A percentile compares a stretch with the other conserved stretches of the same genome.
These are phyloP conservation scores for Melanocharis versteri DNA, from an alignment of 2,113 vertebrate species.

Conservation along the genomic window DNA sequence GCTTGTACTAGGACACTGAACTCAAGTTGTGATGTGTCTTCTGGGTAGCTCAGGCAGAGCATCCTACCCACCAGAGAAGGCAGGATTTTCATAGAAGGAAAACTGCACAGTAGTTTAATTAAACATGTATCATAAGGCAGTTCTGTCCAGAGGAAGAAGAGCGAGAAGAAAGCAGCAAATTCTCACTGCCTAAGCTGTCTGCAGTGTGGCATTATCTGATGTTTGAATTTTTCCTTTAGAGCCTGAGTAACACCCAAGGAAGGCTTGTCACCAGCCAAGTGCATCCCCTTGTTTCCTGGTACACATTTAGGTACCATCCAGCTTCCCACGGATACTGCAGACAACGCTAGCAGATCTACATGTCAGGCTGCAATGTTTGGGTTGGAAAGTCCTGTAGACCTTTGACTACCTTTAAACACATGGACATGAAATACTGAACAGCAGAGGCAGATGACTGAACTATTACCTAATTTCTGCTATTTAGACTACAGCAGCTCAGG, in stretches of 20 bases:
- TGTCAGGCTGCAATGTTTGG: rapidly evolving
- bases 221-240: neutral
- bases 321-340: neutral
- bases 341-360: neutral
- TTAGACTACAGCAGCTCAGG: neutral
- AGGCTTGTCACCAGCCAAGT: neutral
- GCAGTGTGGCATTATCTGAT: neutral
- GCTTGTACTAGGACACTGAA: neutral
- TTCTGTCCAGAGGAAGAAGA: neutral
- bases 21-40: neutral
- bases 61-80: neutral
- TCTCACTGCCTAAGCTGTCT: neutral
- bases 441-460: neutral
- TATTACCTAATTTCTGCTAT: neutral
- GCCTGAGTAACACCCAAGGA: neutral
- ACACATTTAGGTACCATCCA: neutral
- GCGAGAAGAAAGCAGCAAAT: neutral
- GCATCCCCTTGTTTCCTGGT: neutral
- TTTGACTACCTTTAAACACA: neutral
- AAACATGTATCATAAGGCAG: neutral
- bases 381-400: neutral
- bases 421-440: neutral
- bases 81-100: neutral
- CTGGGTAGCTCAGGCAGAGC: neutral
- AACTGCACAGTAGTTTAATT: neutral